Evolutionary conservation across 2,888 invertebrate species (phyloP).

Genomic region (Yponomeuta malinellus): DNA sequence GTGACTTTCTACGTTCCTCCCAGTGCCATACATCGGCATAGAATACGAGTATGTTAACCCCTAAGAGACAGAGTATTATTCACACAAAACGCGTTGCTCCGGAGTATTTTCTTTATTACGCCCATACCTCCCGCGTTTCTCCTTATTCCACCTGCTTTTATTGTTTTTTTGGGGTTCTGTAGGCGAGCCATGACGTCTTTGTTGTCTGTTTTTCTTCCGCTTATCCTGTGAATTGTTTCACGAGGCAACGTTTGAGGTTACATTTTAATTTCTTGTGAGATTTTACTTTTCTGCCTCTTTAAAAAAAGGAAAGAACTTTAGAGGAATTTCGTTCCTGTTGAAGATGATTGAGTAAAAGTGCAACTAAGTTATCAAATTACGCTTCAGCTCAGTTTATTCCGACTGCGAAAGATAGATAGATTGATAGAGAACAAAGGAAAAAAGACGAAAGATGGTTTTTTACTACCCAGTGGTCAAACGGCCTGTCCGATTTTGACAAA

Average conservation of each 20-base stretch:
- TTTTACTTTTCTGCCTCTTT: not conserved
- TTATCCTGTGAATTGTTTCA: not conserved
- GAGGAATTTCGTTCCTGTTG: not conserved
- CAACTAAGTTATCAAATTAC: not conserved
- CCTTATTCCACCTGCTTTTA: conserved; percentile 52
- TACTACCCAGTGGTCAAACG: too few species aligned
- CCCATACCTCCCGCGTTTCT: conserved; percentile 39
- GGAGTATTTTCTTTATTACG: conserved; percentile 61
- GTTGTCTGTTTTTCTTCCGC: not conserved
- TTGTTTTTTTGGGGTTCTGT: conserved; percentile 28
- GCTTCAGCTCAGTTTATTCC: not conserved
- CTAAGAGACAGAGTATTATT: conserved; percentile 7
- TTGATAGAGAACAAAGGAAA: too few species aligned
- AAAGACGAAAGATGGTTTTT: too few species aligned
- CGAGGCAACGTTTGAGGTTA: not conserved
- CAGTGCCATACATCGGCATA: conserved; percentile 1
- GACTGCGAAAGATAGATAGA: too few species aligned
- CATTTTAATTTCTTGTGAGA: not conserved
- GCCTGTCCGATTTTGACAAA: too few species aligned
- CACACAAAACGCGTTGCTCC: conserved; percentile 40
- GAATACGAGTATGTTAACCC: conserved; percentile 4
- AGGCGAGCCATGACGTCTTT: not conserved
- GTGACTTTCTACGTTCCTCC: not conserved
- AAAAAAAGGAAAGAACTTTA: not conserved
- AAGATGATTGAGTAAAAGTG: not conserved